A percentile compares a stretch with the other conserved stretches of the same genome.
Evolutionary conservation across 23 tunicate species (phyloP).

Genomic region (Ascidia mentula): DNA sequence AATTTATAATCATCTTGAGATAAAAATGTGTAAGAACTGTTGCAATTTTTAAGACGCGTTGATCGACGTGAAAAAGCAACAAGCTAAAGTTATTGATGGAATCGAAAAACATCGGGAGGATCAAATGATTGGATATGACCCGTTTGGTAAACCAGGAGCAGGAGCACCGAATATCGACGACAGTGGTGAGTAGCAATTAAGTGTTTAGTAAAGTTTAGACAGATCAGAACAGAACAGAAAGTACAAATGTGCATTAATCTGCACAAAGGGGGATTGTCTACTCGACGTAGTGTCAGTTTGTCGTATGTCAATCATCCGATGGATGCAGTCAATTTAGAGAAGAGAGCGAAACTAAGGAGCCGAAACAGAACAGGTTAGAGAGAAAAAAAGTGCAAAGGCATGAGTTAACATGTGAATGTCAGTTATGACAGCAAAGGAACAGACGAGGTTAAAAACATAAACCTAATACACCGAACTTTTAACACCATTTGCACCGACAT

Average conservation of each 20-base stretch:
- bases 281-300: conserved; percentile 50
- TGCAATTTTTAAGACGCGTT: conserved; percentile 38
- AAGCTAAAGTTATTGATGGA: conserved; percentile 26
- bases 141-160: conserved; percentile 94
- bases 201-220: no score
- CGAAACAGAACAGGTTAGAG: no score
- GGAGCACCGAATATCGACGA: conserved; percentile 94
- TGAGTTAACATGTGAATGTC: no score
- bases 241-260: not conserved
- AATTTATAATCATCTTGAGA: no score
- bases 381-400: no score
- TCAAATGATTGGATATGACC: conserved; percentile 64
- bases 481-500: not conserved
- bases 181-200: conserved; percentile 29
- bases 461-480: no score
- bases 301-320: conserved; percentile 50
- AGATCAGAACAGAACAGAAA: not conserved
- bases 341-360: not conserved
- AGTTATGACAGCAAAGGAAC: no score
- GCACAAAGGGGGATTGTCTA: conserved; percentile 25
- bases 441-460: no score
- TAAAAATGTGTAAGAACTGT: not conserved
- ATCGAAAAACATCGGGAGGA: conserved; percentile 73
- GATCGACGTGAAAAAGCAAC: conserved; percentile 50
- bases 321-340: conserved; percentile 36